Conservation (phyloP, 2,113 vertebrate species). For the Crotophaga sulcirostris region DNA sequence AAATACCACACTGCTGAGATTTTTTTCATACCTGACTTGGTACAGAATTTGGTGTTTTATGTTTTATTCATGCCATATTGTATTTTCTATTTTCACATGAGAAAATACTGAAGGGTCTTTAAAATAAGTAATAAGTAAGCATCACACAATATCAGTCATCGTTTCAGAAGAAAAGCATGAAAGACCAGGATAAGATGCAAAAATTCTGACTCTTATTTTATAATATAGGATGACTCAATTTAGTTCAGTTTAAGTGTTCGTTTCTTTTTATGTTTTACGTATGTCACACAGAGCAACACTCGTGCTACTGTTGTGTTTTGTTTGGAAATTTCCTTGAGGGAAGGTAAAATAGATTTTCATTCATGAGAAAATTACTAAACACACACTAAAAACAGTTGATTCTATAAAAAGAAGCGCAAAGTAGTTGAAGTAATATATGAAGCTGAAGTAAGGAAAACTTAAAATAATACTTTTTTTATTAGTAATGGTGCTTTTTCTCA, state of each 20-base stretch:
- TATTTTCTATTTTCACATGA: neutral
- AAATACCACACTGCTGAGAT: neutral
- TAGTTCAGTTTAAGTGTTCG: neutral
- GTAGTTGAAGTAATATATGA: neutral
- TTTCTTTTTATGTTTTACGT: neutral
- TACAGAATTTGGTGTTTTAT: neutral
- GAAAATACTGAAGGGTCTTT: neutral
- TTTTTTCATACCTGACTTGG: neutral
- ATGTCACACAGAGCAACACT: fast-evolving
- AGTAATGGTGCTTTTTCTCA: neutral
- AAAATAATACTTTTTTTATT: neutral
- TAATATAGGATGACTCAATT: neutral
- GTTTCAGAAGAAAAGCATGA: neutral
- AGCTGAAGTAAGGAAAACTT: neutral
- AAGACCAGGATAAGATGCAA: neutral
- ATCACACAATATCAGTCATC: neutral
- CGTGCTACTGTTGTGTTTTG: neutral
- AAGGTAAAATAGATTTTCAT: neutral
- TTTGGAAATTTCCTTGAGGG: neutral
- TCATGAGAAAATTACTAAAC: neutral
- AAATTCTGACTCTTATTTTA: neutral
- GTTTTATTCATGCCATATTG: neutral
- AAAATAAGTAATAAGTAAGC: neutral
- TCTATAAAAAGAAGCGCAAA: neutral
- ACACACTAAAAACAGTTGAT: fast-evolving